Evolutionary conservation across 2,113 vertebrate genomes (phyloP).

Genomic region (Rhizomys pruinosus): DNA sequence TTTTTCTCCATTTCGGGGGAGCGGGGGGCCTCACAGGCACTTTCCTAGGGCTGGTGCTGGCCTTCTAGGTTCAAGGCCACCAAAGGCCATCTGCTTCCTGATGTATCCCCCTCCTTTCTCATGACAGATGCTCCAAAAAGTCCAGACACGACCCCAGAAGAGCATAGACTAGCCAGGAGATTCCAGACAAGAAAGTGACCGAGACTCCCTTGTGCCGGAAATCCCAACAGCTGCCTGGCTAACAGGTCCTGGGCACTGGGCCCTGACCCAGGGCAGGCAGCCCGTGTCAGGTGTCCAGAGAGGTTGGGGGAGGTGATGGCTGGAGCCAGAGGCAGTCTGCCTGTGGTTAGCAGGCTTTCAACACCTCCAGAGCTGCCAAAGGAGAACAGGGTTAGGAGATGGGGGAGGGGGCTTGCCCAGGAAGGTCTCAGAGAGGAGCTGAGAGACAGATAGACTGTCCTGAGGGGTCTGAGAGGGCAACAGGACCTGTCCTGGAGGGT

Average conservation of each 20-base stretch:
- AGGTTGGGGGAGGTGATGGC: constrained; percentile 44
- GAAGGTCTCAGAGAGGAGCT: neutral
- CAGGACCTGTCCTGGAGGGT: neutral
- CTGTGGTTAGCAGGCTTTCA: constrained; percentile 63
- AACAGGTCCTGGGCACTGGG: constrained; percentile 28
- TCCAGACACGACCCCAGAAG: constrained; percentile 68
- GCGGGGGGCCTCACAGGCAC: neutral
- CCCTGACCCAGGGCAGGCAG: constrained; percentile 63
- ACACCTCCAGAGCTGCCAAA: constrained; percentile 59
- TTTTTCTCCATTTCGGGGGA: neutral
- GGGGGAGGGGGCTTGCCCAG: neutral
- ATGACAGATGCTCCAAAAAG: constrained; percentile 32
- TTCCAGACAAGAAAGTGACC: constrained; percentile 50
- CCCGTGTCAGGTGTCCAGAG: constrained; percentile 69
- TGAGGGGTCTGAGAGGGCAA: neutral
- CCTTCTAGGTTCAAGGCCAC: constrained; percentile 24
- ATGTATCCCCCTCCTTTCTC: neutral
- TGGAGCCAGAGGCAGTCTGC: constrained; percentile 35
- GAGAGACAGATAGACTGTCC: neutral
- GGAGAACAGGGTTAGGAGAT: neutral
- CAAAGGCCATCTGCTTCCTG: constrained; percentile 40
- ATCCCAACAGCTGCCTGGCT: constrained; percentile 72
- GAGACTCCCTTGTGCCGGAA: constrained; percentile 59
- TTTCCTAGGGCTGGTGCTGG: neutral
- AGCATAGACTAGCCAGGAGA: constrained; percentile 29